Percentiles rank a stretch among this genome's conserved stretches.
phyloP scores from a whole-genome alignment of 2,797 vertebrate species.

The Anguilla pacifica region DNA sequence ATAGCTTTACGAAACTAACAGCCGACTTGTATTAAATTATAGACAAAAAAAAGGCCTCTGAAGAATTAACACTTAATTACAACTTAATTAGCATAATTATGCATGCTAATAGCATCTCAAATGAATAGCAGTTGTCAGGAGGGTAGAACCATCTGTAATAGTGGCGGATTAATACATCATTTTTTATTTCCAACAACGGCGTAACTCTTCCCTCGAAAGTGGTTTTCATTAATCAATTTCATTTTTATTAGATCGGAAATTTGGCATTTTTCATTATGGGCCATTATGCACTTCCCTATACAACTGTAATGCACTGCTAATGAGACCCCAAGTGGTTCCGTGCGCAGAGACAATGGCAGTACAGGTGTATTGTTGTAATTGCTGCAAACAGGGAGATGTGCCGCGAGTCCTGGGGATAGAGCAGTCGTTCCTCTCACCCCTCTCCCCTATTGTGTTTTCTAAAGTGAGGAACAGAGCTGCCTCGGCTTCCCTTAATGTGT shows the following conservation, averaged over 20 bases:
- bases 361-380: constrained; percentile 82
- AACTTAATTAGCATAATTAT: constrained; percentile 99
- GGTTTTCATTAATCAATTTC: constrained; percentile 99
- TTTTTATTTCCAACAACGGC: constrained; percentile 98
- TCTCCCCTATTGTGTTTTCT: constrained; percentile 15
- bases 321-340: constrained; percentile 88
- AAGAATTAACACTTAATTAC: constrained; percentile 99
- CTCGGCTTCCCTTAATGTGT: background rate
- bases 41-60: constrained; percentile 92
- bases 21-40: constrained; percentile 94
- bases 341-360: constrained; percentile 77
- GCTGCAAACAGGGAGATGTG: constrained; percentile 79
- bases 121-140: constrained; percentile 99
- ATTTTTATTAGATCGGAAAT: constrained; percentile 97
- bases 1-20: constrained; percentile 89
- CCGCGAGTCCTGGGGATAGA: constrained; percentile 48
- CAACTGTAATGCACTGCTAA: constrained; percentile 90
- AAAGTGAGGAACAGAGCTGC: background rate
- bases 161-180: constrained; percentile 99
- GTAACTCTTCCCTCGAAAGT: constrained; percentile 97
- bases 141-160: constrained; percentile 99
- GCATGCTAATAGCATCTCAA: constrained; percentile 99
- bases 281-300: constrained; percentile 89
- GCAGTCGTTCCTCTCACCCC: background rate
- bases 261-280: constrained; percentile 96